phyloP scores from a whole-genome alignment of 2,113 vertebrate genomes.

The Otus sunia region DNA sequence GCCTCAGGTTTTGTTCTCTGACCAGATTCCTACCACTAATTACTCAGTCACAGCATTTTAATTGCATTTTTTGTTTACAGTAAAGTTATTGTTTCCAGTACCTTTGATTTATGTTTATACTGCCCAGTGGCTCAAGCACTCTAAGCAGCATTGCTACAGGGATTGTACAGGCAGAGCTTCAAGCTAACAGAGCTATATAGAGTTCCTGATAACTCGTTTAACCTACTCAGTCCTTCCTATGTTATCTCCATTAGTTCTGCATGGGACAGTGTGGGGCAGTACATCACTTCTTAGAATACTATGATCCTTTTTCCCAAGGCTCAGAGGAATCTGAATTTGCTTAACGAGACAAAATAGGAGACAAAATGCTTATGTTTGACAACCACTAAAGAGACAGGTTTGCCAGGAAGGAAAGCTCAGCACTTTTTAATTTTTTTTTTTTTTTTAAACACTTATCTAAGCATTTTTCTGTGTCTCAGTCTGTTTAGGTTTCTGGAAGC shows the following conservation, averaged over 20 bases:
- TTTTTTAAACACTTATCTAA: not conserved
- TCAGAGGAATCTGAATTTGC: not conserved
- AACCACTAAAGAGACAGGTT: not conserved
- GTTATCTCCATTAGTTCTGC: not conserved
- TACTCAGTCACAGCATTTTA: not conserved
- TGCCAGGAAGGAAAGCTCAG: not conserved
- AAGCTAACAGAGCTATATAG: not conserved
- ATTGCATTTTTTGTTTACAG: not conserved
- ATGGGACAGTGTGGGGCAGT: not conserved
- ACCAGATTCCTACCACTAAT: not conserved
- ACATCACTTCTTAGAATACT: not conserved
- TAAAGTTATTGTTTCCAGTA: not conserved
- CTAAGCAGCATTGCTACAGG: not conserved
- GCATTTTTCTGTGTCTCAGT: not conserved
- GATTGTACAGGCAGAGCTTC: not conserved
- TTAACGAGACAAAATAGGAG: not conserved
- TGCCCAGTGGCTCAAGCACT: not conserved
- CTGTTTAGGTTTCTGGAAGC: not conserved
- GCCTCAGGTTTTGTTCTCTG: not conserved
- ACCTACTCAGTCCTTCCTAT: not conserved
- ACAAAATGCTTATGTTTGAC: not conserved
- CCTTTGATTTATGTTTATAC: not conserved
- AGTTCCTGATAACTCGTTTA: not conserved
- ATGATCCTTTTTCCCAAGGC: not conserved
- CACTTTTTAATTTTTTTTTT: not conserved